Evolutionary conservation across 2,888 invertebrate genomes (phyloP).

Genomic region (Apeira syringaria): DNA sequence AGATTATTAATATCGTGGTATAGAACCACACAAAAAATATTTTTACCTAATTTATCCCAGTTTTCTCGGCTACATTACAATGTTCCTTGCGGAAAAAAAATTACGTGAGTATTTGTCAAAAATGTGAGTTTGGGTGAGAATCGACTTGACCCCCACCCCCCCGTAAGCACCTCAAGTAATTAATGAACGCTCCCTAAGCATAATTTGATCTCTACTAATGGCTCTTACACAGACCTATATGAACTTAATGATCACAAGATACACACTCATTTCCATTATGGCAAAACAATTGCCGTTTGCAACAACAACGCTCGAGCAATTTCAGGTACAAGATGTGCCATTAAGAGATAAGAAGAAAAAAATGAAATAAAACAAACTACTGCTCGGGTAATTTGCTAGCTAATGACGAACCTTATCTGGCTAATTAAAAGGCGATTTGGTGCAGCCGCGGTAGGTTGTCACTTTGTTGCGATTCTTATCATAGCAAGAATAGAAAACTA

Average conservation of each 20-base stretch:
- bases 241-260: not conserved
- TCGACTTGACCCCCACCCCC: too few relatives aligned
- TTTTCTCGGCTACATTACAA: too few relatives aligned
- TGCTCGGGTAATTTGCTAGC: constrained; percentile 71
- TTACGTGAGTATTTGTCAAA: too few relatives aligned
- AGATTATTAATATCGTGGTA: too few relatives aligned
- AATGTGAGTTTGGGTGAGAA: too few relatives aligned
- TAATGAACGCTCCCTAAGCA: too few relatives aligned
- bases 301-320: constrained; percentile 46
- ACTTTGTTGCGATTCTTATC: constrained; percentile 64
- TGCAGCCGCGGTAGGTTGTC: constrained; percentile 63
- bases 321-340: constrained; percentile 69
- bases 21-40: too few relatives aligned
- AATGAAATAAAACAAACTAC: constrained; percentile 73
- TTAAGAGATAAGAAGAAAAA: constrained; percentile 71
- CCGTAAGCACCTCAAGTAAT: too few relatives aligned
- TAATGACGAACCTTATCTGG: constrained; percentile 72
- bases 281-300: constrained; percentile 3
- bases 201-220: too few relatives aligned
- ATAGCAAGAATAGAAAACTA: constrained; percentile 4
- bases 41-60: too few relatives aligned
- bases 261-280: not conserved
- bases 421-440: constrained; percentile 82
- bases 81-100: too few relatives aligned
- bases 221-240: too few relatives aligned